These are phyloP conservation scores for Eurytoma californica DNA, from an alignment of 2,888 invertebrate genomes.

Conservation along the genomic window DNA sequence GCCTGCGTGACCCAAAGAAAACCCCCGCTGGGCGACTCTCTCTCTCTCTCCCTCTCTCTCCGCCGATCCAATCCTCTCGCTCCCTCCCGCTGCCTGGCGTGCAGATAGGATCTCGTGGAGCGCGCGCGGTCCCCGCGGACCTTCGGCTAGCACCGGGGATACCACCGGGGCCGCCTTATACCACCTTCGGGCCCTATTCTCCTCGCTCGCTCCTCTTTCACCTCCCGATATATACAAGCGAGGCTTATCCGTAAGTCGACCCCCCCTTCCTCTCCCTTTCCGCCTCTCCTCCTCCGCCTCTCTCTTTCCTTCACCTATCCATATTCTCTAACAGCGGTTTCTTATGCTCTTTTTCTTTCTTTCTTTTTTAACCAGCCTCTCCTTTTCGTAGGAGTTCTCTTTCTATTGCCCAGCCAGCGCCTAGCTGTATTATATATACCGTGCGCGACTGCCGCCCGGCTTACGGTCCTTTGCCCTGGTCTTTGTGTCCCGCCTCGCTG, in stretches of 20 bases:
- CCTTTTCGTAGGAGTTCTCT: background rate
- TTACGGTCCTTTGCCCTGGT: too few species aligned
- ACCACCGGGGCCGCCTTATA: slow-evolving; percentile 47
- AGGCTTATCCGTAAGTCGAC: background rate
- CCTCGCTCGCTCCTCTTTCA: slow-evolving; percentile 54
- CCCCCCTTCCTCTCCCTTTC: background rate
- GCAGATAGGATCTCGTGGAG: slow-evolving; percentile 73
- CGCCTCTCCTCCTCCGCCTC: background rate
- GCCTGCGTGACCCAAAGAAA: slow-evolving; percentile 73
- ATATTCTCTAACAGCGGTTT: background rate
- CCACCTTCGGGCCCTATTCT: slow-evolving; percentile 65
- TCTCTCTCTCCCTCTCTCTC: slow-evolving; percentile 36
- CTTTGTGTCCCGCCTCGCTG: too few species aligned
- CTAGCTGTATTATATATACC: background rate
- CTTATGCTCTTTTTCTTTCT: slow-evolving; percentile 14
- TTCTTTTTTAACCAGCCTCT: slow-evolving; percentile 5
- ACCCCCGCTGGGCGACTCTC: slow-evolving; percentile 72
- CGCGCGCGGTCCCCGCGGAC: slow-evolving; percentile 65
- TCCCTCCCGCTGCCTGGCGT: slow-evolving; percentile 71
- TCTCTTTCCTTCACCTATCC: background rate
- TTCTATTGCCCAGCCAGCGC: background rate
- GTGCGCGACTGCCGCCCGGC: too few species aligned
- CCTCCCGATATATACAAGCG: slow-evolving; percentile 47
- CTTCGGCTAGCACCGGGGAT: slow-evolving; percentile 45
- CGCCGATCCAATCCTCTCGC: slow-evolving; percentile 27